These are phyloP conservation scores for Thunnus albacares DNA, from an alignment of 2,797 vertebrate genomes.

Conservation along the genomic window DNA sequence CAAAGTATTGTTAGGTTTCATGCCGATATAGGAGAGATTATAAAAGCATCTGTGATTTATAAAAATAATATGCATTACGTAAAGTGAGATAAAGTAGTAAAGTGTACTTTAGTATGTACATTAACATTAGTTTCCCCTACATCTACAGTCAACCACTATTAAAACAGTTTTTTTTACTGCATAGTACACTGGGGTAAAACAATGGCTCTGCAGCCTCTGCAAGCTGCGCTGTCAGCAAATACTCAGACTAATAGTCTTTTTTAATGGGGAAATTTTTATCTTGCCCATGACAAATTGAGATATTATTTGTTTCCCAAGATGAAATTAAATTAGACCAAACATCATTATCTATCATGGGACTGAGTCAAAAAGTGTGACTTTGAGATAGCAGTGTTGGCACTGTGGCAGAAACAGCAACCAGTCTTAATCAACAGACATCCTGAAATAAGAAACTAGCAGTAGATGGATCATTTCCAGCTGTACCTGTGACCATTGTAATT, in stretches of 20 bases:
- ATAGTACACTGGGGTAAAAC: constrained; percentile 12
- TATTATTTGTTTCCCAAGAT: constrained; percentile 21
- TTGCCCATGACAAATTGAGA: constrained; percentile 14
- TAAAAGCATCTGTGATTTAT: constrained; percentile 26
- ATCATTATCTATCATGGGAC: constrained; percentile 26
- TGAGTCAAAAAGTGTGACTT: constrained; percentile 13
- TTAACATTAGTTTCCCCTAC: neutral
- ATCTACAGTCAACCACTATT: neutral
- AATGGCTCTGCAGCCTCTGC: neutral
- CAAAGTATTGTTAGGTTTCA: neutral
- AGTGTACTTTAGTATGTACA: constrained; percentile 2
- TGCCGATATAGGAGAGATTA: neutral
- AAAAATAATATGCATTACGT: neutral
- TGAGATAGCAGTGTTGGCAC: constrained; percentile 1
- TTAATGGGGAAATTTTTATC: neutral
- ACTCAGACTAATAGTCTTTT: neutral
- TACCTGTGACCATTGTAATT: neutral
- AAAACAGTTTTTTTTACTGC: constrained; percentile 18
- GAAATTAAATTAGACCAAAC: constrained; percentile 18
- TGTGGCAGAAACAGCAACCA: constrained; percentile 9
- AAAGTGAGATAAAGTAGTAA: constrained; percentile 16
- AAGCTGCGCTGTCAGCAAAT: constrained; percentile 40
- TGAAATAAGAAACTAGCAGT: neutral
- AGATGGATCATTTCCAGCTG: neutral
- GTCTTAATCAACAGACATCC: neutral